Evolutionary conservation across 1,140 invertebrate species (phyloP).

Genomic region (fruit fly (Drosophila melanogaster)): Release_6_plus_ISO1_MT NT_033779.5:8647501-8648000

Average conservation of each 20-base stretch:
- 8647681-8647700: constrained; percentile 72
- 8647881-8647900: constrained; percentile 13
- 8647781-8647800: constrained; percentile 39
- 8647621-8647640: constrained; percentile 82
- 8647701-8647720: constrained; percentile 37
- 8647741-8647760: no score
- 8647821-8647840: constrained; percentile 76
- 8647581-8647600: constrained; percentile 55
- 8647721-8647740: no score
- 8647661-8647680: constrained; percentile 81
- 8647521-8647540: constrained; percentile 43
- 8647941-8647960: constrained; percentile 4
- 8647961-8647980: constrained; percentile 18
- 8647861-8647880: constrained; percentile 41
- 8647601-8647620: constrained; percentile 65
- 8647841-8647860: constrained; percentile 75
- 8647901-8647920: constrained; percentile 74
- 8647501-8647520: constrained; percentile 60
- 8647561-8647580: no score
- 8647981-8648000: constrained; percentile 1
- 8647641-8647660: constrained; percentile 81
- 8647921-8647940: constrained; percentile 20
- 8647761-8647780: not conserved
- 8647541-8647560: not conserved
- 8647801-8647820: constrained; percentile 70